Evolutionary conservation across 2,888 invertebrate genomes (phyloP).

Genomic region (Protonemura montana): DNA sequence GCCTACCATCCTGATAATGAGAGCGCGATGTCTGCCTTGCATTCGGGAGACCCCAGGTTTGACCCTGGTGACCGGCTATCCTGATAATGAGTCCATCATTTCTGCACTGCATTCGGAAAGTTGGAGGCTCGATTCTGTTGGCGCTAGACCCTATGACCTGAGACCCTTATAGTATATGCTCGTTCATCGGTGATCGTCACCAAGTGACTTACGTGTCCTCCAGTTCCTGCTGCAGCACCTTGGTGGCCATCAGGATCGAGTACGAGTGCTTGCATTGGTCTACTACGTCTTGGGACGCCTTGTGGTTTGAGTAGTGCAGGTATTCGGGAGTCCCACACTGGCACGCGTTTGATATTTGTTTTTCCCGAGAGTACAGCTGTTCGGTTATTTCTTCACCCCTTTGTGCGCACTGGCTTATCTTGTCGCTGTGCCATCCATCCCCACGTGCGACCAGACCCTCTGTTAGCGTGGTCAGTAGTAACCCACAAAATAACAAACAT

Average conservation of each 20-base stretch:
- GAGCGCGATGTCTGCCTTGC: too few relatives aligned
- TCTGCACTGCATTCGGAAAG: too few relatives aligned
- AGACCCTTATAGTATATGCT: too few relatives aligned
- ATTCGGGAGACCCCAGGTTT: too few relatives aligned
- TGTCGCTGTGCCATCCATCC: not conserved
- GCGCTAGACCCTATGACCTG: too few relatives aligned
- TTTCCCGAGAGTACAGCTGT: not conserved
- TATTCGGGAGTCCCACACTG: not conserved
- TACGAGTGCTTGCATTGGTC: conserved; percentile 49
- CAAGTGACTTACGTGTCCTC: conserved; percentile 47
- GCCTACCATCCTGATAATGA: too few relatives aligned
- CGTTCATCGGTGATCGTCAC: too few relatives aligned
- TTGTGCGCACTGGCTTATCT: not conserved
- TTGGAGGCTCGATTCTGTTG: too few relatives aligned
- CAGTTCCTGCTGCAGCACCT: conserved; percentile 51
- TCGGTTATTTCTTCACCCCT: not conserved
- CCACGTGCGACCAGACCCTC: not conserved
- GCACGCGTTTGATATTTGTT: not conserved
- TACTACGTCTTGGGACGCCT: not conserved
- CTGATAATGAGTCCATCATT: too few relatives aligned
- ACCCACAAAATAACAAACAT: not conserved
- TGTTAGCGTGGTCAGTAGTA: not conserved
- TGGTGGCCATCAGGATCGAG: conserved; percentile 50
- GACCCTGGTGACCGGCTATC: too few relatives aligned
- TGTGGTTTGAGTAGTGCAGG: not conserved